Evolutionary conservation across 2,888 invertebrate genomes (phyloP).

Genomic region (Papilio protenor): DNA sequence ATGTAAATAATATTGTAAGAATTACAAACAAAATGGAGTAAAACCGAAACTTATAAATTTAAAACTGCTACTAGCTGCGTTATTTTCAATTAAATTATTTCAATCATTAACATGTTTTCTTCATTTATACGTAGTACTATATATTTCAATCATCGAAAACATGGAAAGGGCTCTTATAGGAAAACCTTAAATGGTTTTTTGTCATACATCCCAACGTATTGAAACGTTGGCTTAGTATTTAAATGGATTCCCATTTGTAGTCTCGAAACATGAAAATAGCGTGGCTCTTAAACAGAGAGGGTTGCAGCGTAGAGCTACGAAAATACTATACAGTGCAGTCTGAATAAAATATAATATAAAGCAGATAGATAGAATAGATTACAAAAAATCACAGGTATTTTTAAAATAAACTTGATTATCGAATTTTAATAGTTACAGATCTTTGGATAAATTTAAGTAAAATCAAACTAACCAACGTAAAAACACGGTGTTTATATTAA

Average conservation of each 20-base stretch:
- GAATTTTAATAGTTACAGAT: neutral
- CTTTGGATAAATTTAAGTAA: neutral
- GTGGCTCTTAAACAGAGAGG: constrained; percentile 82
- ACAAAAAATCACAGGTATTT: neutral
- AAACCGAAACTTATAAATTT: no score
- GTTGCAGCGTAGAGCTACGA: constrained; percentile 70
- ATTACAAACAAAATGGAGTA: no score
- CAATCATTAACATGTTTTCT: no score
- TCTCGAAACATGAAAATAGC: constrained; percentile 84
- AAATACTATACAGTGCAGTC: constrained; percentile 59
- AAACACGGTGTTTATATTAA: neutral
- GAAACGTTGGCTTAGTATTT: constrained; percentile 83
- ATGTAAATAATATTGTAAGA: neutral
- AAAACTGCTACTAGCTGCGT: no score
- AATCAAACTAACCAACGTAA: neutral
- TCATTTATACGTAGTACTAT: neutral
- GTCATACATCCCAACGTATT: constrained; percentile 71
- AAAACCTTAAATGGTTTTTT: constrained; percentile 49
- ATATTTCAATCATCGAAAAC: constrained; percentile 24
- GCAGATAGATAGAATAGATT: neutral
- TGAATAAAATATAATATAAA: constrained; percentile 53
- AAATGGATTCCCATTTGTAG: constrained; percentile 85
- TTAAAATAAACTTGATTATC: neutral
- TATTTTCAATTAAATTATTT: no score
- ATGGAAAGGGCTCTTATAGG: constrained; percentile 26